Evolutionary conservation across 2,113 vertebrate genomes (phyloP).

Genomic region (Marcusenius ussheri): DNA sequence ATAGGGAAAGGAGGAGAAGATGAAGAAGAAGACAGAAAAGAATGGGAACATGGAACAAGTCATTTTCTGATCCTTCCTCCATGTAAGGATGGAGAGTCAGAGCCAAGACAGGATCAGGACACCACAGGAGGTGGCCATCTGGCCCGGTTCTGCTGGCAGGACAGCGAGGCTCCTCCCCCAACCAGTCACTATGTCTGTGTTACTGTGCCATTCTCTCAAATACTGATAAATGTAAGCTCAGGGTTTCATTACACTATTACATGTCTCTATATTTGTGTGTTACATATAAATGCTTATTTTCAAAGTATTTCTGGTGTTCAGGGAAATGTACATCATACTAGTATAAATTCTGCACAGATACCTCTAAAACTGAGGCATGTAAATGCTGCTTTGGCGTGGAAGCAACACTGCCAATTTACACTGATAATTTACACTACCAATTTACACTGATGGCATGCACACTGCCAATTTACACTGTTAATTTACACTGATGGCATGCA

Average conservation of each 20-base stretch:
- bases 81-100: neutral
- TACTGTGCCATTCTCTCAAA: neutral
- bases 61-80: neutral
- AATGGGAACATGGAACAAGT: neutral
- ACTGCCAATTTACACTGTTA: neutral
- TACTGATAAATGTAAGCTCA: neutral
- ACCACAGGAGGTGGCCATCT: neutral
- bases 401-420: neutral
- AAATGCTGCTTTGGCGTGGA: neutral
- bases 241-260: neutral
- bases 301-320: neutral
- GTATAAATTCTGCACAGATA: neutral
- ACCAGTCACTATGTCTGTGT: neutral
- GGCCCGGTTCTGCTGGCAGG: neutral
- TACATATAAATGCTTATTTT: neutral
- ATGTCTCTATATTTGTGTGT: neutral
- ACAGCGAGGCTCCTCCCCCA: neutral
- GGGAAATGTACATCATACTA: neutral
- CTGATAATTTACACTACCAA: neutral
- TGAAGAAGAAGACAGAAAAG: neutral
- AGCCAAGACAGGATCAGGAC: slow-evolving; percentile 5
- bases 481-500: neutral
- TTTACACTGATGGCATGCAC: neutral
- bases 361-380: neutral
- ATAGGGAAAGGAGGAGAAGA: neutral